These are phyloP conservation scores for Gambusia affinis DNA, from an alignment of 2,113 vertebrate genomes.

Conservation along the genomic window DNA sequence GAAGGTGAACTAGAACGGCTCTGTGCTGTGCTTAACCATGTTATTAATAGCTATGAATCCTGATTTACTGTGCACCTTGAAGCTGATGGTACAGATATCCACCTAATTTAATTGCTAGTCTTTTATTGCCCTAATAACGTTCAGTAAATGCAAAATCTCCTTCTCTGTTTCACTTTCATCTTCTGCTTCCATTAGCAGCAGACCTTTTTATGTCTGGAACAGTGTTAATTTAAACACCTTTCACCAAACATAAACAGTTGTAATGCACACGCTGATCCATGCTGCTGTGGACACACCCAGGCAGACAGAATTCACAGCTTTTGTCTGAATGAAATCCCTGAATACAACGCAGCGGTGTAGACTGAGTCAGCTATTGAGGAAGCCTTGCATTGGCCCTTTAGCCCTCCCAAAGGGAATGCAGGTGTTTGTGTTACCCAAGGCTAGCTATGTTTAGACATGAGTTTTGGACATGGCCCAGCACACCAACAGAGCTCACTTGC, in stretches of 20 bases:
- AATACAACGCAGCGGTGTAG: conserved; percentile 44
- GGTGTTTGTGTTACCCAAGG: conserved; percentile 66
- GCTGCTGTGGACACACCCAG: background rate
- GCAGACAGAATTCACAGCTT: conserved; percentile 27
- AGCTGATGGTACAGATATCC: conserved; percentile 61
- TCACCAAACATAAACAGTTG: background rate
- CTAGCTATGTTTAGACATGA: conserved; percentile 71
- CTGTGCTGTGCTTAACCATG: conserved; percentile 58
- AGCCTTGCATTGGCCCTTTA: conserved; percentile 41
- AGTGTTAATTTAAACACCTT: conserved; percentile 27
- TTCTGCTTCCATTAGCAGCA: conserved; percentile 43
- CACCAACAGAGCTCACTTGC: conserved; percentile 44
- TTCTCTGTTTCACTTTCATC: conserved; percentile 28
- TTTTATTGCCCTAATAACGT: conserved; percentile 66
- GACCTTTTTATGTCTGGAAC: conserved; percentile 48
- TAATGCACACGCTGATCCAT: background rate
- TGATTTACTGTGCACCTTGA: conserved; percentile 55
- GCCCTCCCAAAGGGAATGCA: conserved; percentile 65
- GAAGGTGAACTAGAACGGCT: conserved; percentile 17
- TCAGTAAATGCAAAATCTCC: conserved; percentile 54
- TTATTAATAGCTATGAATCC: conserved; percentile 57
- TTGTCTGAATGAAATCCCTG: conserved; percentile 59
- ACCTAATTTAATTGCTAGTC: conserved; percentile 64
- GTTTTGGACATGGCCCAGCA: conserved; percentile 67
- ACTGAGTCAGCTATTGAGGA: conserved; percentile 64